phyloP scores from a whole-genome alignment of 1,140 invertebrate genomes.

The Leptinotarsa lineolata region DNA sequence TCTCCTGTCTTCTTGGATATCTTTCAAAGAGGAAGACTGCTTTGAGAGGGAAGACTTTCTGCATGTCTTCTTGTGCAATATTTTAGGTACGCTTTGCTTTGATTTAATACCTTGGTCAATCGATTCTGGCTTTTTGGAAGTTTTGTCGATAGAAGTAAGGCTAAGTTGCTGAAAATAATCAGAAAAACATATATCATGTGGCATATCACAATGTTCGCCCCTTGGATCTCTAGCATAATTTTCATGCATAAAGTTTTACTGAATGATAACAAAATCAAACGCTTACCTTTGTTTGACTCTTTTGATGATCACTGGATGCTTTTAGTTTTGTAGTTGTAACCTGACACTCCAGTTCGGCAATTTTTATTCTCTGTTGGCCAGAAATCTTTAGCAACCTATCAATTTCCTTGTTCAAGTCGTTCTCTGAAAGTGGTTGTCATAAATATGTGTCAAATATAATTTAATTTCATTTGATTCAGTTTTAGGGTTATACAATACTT shows the following conservation, averaged over 20 bases:
- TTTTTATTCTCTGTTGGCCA: slow-evolving; percentile 54
- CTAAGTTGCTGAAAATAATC: no score
- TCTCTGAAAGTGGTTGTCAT: slow-evolving; percentile 51
- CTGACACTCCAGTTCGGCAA: slow-evolving; percentile 56
- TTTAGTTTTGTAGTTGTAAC: slow-evolving; percentile 42
- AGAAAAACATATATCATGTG: no score
- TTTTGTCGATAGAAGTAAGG: no score
- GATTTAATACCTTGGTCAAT: neutral
- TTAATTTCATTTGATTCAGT: no score
- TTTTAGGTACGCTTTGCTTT: no score
- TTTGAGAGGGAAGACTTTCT: slow-evolving; percentile 34
- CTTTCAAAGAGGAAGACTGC: slow-evolving; percentile 4
- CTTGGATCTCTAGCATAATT: no score
- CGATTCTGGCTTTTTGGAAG: slow-evolving; percentile 10
- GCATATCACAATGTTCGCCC: no score
- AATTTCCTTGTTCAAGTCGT: slow-evolving; percentile 59
- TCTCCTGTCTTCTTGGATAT: neutral
- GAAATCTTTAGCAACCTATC: slow-evolving; percentile 56
- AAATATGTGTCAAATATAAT: neutral
- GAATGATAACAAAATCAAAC: no score
- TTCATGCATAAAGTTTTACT: no score
- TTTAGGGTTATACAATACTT: no score
- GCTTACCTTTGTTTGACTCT: no score
- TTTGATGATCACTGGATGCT: neutral
- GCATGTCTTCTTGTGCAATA: neutral